Evolutionary conservation across 2,888 invertebrate genomes (phyloP), one percentile per base, ranked within the genome.

Genomic region (Xiphydria camelus): DNA sequence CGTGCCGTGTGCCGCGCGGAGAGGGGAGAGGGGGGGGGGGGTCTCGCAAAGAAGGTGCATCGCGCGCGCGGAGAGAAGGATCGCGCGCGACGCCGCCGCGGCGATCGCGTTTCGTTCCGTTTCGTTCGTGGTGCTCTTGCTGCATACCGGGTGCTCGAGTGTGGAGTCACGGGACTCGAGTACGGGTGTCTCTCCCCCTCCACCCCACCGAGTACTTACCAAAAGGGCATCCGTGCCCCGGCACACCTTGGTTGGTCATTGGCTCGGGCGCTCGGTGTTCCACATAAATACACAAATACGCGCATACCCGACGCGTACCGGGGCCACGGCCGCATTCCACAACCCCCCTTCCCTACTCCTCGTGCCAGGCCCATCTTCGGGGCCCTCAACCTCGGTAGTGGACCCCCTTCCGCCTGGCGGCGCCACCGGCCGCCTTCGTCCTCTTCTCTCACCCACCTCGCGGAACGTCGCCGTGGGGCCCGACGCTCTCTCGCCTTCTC

Each of bases 231-330:
- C 54, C 51, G 53, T 45, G 47, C 52, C n/a, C n/a, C 55, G 57
- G 63, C 72, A 68, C 71, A 69, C 70, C 70, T 71, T 70, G 69
- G 61, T 64, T 71, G 71, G 69, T 70, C 70, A 73, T 71, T 70
- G 68, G 69, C 68, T 69, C 68, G 48, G 55, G 54, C 57, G 60
- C 64, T 49, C 60, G 61, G 64, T 67, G 70, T 73, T 70, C 67
- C 72, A 68, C 67, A 71, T 71, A 71, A 72, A 73, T 68, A 73
- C 70, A 69, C 69, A 70, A 67, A 70, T 69, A 70, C 69, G 62
- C 51, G 54, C 66, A 58, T 65, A 62, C 62, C 54, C 57, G 58
- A 60, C 62, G 62, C 64, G 62, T 64, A 65, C 61, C 62, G 62
- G 66, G 66, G 62, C 67, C 66, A 66, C 66, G 71, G 70, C 72